Evolutionary conservation across 1,140 invertebrate genomes (phyloP).

Genomic region (Penaeus vannamei): DNA sequence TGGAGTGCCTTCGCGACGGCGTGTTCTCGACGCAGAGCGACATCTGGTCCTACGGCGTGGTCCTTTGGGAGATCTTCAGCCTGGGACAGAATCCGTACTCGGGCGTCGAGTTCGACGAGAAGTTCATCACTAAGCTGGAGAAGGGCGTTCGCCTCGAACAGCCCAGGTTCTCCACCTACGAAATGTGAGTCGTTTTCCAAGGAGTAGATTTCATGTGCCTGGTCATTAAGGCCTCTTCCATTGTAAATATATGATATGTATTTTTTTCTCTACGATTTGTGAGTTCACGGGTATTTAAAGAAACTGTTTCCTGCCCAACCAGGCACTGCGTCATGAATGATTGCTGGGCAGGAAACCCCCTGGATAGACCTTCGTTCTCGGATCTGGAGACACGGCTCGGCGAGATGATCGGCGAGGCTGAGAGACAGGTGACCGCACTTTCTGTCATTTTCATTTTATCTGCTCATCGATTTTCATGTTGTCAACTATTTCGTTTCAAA

Average conservation of each 20-base stretch:
- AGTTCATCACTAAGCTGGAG: constrained; percentile 66
- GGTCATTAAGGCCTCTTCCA: no score
- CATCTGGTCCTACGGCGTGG: constrained; percentile 73
- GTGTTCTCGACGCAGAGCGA: constrained; percentile 72
- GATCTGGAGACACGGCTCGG: constrained; percentile 78
- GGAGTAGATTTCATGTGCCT: no score
- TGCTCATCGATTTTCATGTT: no score
- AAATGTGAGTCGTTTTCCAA: constrained; percentile 41
- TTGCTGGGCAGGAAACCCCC: constrained; percentile 88
- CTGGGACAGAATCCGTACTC: constrained; percentile 71
- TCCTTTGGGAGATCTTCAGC: constrained; percentile 74
- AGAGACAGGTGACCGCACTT: constrained; percentile 66
- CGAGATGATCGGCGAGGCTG: constrained; percentile 67
- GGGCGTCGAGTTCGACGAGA: constrained; percentile 69
- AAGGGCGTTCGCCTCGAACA: constrained; percentile 56
- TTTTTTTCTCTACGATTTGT: no score
- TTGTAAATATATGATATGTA: no score
- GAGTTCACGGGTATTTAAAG: background rate
- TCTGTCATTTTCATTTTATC: no score
- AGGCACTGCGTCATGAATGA: constrained; percentile 95
- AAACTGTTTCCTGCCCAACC: constrained; percentile 22
- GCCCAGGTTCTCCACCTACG: constrained; percentile 54
- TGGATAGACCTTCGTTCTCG: constrained; percentile 82
- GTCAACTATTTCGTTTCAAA: no score
- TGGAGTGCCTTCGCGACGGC: constrained; percentile 71